Evolutionary conservation across 2,888 invertebrate genomes (phyloP), one percentile per base, ranked within the genome.

Genomic region (Congeria kusceri): DNA sequence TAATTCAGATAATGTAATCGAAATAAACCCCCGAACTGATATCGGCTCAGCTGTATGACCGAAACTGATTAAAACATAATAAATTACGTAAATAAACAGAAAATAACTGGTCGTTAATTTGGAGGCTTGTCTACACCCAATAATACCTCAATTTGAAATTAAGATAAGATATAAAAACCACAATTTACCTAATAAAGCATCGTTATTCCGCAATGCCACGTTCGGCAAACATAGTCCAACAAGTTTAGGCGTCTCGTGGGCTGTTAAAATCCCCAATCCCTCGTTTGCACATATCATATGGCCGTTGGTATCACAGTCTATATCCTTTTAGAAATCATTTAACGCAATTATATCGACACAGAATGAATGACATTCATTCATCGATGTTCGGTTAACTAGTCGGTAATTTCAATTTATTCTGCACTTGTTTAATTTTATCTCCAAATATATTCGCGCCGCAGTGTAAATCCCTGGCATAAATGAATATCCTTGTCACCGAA

Each of bases 321-420:
- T 53, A 20, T 53, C 53, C 25, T 20, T 53, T 53, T 20, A 53
- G 25, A 53, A 53, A 53, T 9, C 25, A 25, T 53, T 53, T 53
- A 53, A 53, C 53, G 25, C 53, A 53, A 53, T 53, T 25, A 53
- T 53, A 53, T 53, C 53, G 23, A 9, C 25, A 25, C 4, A 1
- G 25, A 53, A 4, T 53, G 53, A 53, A 53, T 53, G 53, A 9
- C 53, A 53, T 9, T 25, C 53, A 53, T 53, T 53, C 53, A 53
- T 53, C 53, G 53, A 20, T 2, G 53, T 2, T 20, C 53, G 7
- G 53, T 53, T 53, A 53, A 53, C 23, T 9, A 23, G 20, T 25
- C 53, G n/a, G 20, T 53, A 25, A 53, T 53, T 53, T 53, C 53
- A 53, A 53, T 53, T 53, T 53, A 53, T 53, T 2, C 53, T 53